Evolutionary conservation across 2,113 vertebrate genomes (phyloP), one percentile per base, ranked within the genome.

Genomic region (Corynorhinus townsendii): DNA sequence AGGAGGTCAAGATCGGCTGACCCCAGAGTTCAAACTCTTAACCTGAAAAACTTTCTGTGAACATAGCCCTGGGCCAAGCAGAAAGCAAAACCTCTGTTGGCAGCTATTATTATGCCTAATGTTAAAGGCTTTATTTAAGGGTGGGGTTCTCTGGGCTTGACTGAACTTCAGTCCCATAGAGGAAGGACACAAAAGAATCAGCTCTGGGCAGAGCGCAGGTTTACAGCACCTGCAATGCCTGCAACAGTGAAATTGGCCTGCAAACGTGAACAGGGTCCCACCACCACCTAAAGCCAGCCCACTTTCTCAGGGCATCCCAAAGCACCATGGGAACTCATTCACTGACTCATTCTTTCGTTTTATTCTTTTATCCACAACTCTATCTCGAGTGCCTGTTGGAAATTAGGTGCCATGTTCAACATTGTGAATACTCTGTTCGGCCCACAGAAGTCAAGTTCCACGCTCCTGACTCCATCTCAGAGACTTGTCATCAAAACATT

Each of bases 381-480:
- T 33, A 11, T 33, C n/a, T n/a, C 30, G 20, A 59, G 38, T 33
- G 49, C 35, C 68, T 69, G 3, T 30, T 16, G 45, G 59, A 68
- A 79, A n/a, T n/a, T 1, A 35, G 26, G 28, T 33, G 1, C 38
- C 16, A 2, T 35, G 22, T 43, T 7, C n/a, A 59, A 33, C 22
- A 28, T 56, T 0, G 0, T 28, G 26, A 47, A 47, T 7, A 3
- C 35, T 59, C 3, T 11, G 5, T 19, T 28, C 35, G 1, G 11
- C 49, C 40, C 40, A 62, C 75, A 90, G 69, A 45, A 56, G 56
- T 75, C 52, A 45, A 22, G 14, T 33, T 26, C n/a, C 35, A 14
- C 0, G 5, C 11, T 14, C 35, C 11, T 64, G 14, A 20, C n/a
- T 47, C 59, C 19, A 30, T 15, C 85, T 26, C 40, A 17, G 26